phyloP scores from a whole-genome alignment of 2,888 invertebrate species.

The Mesorhabditis spiculigera region DNA sequence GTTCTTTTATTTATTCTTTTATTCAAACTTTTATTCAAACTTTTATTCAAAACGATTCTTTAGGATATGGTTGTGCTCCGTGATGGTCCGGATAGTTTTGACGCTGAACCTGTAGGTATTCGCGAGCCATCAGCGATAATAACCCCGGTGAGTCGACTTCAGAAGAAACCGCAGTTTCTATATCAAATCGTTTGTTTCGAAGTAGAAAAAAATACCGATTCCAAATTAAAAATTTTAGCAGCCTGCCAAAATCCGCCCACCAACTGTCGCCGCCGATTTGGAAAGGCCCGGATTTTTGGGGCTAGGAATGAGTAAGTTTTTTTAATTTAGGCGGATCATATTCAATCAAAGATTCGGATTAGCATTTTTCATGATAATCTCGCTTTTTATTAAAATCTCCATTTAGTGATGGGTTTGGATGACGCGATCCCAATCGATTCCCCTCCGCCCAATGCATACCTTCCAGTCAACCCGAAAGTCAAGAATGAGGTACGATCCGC shows the following conservation, averaged over 20 bases:
- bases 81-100: background rate
- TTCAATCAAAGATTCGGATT: background rate
- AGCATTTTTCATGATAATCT: background rate
- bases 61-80: background rate
- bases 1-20: background rate
- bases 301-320: background rate
- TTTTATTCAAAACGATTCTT: background rate
- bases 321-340: background rate
- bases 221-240: background rate
- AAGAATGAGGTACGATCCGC: no score
- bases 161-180: no score
- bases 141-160: no score
- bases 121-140: no score
- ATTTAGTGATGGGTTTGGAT: background rate
- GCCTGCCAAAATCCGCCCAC: background rate
- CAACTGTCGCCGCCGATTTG: background rate
- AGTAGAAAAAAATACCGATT: no score
- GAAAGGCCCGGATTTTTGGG: conserved; percentile 5
- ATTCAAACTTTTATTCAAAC: background rate
- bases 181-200: no score
- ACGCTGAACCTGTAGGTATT: background rate
- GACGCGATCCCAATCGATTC: conserved; percentile 3
- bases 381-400: no score
- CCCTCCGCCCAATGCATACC: background rate
- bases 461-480: background rate